phyloP scores from a whole-genome alignment of 2,797 vertebrate genomes.

The Molossus molossus region DNA sequence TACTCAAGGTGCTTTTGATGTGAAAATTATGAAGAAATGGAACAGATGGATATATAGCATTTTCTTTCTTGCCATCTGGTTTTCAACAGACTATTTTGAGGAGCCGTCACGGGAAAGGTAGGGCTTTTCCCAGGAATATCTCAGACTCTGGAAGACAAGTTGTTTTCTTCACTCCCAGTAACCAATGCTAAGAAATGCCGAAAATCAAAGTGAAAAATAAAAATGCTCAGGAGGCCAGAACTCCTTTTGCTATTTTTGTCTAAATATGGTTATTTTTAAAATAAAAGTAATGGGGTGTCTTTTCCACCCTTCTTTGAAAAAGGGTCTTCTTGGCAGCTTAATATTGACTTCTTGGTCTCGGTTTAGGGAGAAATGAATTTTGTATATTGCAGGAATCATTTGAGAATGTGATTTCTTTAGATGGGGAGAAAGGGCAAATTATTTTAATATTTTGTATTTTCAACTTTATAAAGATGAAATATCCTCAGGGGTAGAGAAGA shows the following conservation, averaged over 20 bases:
- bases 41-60: constrained; percentile 70
- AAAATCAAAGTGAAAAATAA: constrained; percentile 82
- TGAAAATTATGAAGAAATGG: constrained; percentile 73
- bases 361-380: constrained; percentile 80
- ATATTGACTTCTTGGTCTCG: constrained; percentile 76
- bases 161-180: constrained; percentile 83
- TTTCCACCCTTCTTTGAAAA: constrained; percentile 74
- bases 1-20: constrained; percentile 78
- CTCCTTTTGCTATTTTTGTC: constrained; percentile 85
- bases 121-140: constrained; percentile 77
- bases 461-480: constrained; percentile 82
- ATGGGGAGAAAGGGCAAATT: constrained; percentile 84
- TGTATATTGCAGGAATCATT: constrained; percentile 82
- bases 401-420: constrained; percentile 83
- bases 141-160: constrained; percentile 74
- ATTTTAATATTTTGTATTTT: constrained; percentile 86
- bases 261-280: constrained; percentile 66
- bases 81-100: constrained; percentile 70
- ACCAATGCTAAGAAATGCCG: constrained; percentile 76
- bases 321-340: constrained; percentile 86
- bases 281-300: constrained; percentile 72
- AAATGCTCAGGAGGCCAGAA: constrained; percentile 80
- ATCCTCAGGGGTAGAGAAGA: constrained; percentile 84
- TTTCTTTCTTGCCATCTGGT: constrained; percentile 79
- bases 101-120: constrained; percentile 61